A percentile compares a stretch with the other conserved stretches of the same genome.
Conservation (phyloP, 2,113 vertebrate genomes). For the Alethe castanea region DNA sequence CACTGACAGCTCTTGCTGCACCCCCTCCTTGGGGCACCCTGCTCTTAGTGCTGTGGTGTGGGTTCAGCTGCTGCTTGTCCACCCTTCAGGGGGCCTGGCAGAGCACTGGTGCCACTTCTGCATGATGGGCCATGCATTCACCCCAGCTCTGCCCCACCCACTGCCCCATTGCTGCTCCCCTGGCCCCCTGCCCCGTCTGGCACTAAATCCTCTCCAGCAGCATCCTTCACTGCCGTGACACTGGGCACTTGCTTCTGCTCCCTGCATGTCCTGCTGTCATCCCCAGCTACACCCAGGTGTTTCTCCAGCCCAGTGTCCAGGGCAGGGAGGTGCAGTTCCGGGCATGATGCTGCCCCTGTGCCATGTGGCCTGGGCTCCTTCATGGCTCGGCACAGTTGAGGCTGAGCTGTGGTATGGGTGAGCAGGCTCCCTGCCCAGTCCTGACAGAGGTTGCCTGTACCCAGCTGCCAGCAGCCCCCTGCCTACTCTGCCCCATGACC, state of each 20-base stretch:
- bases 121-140: not conserved
- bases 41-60: not conserved
- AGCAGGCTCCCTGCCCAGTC: not conserved
- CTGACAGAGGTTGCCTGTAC: not conserved
- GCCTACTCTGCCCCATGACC: not conserved
- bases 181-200: not conserved
- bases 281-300: not conserved
- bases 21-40: not conserved
- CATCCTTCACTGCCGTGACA: not conserved
- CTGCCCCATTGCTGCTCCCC: not conserved
- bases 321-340: not conserved
- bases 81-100: not conserved
- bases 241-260: not conserved
- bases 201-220: not conserved
- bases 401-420: not conserved
- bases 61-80: not conserved
- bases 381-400: fast-evolving
- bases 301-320: not conserved
- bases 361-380: fast-evolving
- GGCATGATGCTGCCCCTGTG: not conserved
- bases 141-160: fast-evolving
- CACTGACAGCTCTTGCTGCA: not conserved
- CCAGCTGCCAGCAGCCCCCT: not conserved
- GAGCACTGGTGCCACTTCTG: not conserved
- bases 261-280: not conserved